Evolutionary conservation across 2,888 invertebrate species (phyloP), one percentile per base, ranked within the genome.

Genomic region (Oscheius sp.): DNA sequence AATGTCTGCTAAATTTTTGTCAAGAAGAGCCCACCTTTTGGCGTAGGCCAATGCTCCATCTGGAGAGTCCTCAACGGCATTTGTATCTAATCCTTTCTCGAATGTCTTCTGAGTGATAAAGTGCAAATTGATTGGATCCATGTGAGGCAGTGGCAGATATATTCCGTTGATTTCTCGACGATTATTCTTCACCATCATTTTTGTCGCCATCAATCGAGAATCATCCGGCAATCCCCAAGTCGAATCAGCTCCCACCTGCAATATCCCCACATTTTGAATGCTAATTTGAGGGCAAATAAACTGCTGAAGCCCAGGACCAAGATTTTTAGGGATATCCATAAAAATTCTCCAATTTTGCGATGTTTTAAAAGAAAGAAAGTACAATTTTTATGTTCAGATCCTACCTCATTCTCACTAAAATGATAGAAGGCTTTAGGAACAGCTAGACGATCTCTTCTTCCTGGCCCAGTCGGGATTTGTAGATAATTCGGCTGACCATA

Each of bases 401-500:
- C 15, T 57, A 73, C 68, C 45, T 75, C 77, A 34, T 72, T 68
- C 23, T 77, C 74, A 20, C 72, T 63, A 42, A 73, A 77, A 45
- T 77, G 77, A 27, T 77, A 77, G 31, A 77, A 75, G 4, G 77
- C 73, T 48, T 73, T 73, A 0, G 77, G 77, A 8, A 77, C 74
- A 6, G 70, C 42, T 10, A 77, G 48, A 42, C 68, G 64, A 12
- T 70, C 58, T 2, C 73, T 68, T 8, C 74, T 69, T 6, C 27
- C 29, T 20, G 39, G 55, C 5, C 42, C 31, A 20, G 52, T 39
- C 3, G 66, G 66, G 17, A 66, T 66, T 39, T 66, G 42, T 31
- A 71, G 71, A 50, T 71, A 70, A 45, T 65, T 73, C n/a, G 73
- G 75, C 46, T 52, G 48, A 23, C 69, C 73, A 17, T 73, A 72